Conservation (phyloP, 2,113 vertebrate species). For the Pyxicephalus adspersus region DNA sequence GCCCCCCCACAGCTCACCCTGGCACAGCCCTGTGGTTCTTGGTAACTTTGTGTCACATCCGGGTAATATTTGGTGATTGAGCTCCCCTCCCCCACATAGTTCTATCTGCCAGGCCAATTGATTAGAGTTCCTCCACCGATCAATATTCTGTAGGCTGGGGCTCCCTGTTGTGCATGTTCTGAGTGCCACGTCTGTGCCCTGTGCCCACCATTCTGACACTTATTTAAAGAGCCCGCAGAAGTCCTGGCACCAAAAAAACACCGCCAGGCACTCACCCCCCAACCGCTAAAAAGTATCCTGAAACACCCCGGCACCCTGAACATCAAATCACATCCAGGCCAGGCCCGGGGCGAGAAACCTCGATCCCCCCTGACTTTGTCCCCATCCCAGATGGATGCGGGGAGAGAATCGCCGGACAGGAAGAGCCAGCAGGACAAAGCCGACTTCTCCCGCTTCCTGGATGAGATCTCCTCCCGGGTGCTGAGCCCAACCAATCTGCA, state of each 20-base stretch:
- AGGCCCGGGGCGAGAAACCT: constrained; percentile 72
- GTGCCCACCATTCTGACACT: constrained; percentile 47
- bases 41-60: background rate
- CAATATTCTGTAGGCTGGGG: constrained; percentile 31
- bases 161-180: background rate
- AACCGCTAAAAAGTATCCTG: constrained; percentile 79
- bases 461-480: constrained; percentile 80
- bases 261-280: constrained; percentile 43
- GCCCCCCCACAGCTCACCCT: too few species aligned
- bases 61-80: background rate
- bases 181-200: background rate
- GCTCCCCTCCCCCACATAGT: background rate
- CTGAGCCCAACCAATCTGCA: constrained; percentile 75
- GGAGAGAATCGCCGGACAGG: constrained; percentile 56
- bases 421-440: constrained; percentile 78
- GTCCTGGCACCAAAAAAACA: constrained; percentile 67
- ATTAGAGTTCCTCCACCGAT: background rate
- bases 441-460: constrained; percentile 84
- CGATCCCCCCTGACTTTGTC: constrained; percentile 31
- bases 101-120: background rate
- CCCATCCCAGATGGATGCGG: constrained; percentile 60
- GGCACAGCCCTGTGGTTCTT: too few species aligned
- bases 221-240: constrained; percentile 76
- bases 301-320: constrained; percentile 69
- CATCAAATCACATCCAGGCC: constrained; percentile 62